These are phyloP conservation scores for Eudasyphora cyanicolor DNA, from an alignment of 2,888 invertebrate genomes.

Conservation along the genomic window DNA sequence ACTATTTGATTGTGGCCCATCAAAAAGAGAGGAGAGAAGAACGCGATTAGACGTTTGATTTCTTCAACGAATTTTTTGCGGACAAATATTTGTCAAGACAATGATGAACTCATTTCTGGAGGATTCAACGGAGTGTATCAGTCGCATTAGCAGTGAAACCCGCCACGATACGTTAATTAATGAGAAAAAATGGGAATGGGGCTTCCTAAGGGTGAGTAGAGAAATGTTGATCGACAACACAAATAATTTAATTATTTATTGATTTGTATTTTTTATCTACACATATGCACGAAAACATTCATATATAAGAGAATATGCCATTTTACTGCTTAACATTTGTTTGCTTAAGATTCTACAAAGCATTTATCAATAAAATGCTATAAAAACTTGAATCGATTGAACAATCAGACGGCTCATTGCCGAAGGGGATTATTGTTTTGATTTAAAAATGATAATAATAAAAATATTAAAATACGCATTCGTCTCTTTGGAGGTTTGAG, in stretches of 20 bases:
- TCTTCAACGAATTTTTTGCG: too few relatives aligned
- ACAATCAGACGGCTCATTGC: too few relatives aligned
- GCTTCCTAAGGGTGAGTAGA: constrained; percentile 74
- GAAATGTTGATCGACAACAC: background rate
- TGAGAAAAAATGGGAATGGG: constrained; percentile 80
- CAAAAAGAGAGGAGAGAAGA: constrained; percentile 7
- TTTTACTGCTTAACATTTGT: too few relatives aligned
- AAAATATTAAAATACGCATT: too few relatives aligned
- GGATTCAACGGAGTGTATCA: constrained; percentile 61
- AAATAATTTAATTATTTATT: background rate
- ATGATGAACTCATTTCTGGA: constrained; percentile 67
- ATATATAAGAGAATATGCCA: too few relatives aligned
- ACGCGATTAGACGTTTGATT: constrained; percentile 24
- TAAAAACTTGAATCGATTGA: too few relatives aligned
- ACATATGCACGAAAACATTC: too few relatives aligned
- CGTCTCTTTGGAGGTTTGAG: too few relatives aligned
- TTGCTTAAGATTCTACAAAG: background rate
- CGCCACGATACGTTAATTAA: constrained; percentile 68
- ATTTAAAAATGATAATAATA: too few relatives aligned
- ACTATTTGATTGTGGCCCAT: constrained; percentile 38
- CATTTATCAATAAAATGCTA: background rate
- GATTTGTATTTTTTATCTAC: background rate
- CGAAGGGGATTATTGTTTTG: too few relatives aligned
- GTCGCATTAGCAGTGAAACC: constrained; percentile 52
- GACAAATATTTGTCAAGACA: constrained; percentile 18